phyloP scores from a whole-genome alignment of 1,140 invertebrate genomes.

The Dendrolimus kikuchii region DNA sequence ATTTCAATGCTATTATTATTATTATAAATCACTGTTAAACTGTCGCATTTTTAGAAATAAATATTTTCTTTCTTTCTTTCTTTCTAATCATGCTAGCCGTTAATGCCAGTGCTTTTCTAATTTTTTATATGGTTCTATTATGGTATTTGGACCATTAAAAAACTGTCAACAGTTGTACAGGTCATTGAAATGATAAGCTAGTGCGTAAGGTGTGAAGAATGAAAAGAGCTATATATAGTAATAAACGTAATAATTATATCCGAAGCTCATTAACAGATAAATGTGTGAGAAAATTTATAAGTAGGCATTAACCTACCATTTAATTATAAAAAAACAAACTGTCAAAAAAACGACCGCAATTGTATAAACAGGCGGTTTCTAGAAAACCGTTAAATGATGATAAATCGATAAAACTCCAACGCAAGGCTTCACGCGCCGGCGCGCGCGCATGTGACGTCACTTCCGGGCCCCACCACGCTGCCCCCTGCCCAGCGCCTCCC shows the following conservation, averaged over 20 bases:
- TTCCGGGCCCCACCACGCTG: conserved; percentile 11
- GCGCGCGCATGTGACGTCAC: conserved; percentile 19
- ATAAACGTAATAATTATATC: not conserved
- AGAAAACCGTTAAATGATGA: conserved; percentile 16
- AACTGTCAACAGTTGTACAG: no score
- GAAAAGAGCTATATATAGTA: not conserved
- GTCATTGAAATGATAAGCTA: no score
- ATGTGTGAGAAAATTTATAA: not conserved
- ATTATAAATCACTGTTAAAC: no score
- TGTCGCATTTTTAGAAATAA: no score
- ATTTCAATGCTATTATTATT: no score
- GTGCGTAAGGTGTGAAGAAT: no score
- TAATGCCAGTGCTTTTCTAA: no score
- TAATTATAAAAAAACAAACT: conserved; percentile 4
- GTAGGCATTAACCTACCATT: conserved; percentile 2
- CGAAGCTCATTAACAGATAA: not conserved
- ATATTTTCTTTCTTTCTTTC: no score
- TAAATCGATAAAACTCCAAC: conserved; percentile 14
- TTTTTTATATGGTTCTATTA: no score
- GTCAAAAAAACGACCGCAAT: conserved; percentile 2
- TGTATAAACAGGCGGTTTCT: not conserved
- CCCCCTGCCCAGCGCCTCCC: not conserved
- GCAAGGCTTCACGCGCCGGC: conserved; percentile 16
- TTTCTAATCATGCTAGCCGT: no score
- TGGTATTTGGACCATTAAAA: no score